phyloP scores from a whole-genome alignment of 2,888 invertebrate genomes.

The Eurois occulta region DNA sequence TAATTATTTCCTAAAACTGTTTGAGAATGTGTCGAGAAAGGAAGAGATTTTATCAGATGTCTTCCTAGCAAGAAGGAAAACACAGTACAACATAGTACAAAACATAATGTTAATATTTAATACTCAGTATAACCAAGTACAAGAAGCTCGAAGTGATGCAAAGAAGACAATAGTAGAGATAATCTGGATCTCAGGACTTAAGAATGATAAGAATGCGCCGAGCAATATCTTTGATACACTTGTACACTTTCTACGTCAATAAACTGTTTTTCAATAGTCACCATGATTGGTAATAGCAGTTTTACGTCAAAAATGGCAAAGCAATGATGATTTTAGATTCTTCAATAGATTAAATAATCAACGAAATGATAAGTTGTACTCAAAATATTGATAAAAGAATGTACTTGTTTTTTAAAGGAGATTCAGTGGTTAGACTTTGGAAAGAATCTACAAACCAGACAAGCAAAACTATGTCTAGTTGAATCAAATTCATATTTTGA shows the following conservation, averaged over 20 bases:
- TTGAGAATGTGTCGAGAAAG: constrained; percentile 7
- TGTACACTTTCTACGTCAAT: neutral
- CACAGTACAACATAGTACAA: neutral
- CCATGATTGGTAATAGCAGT: neutral
- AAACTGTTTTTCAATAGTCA: constrained; percentile 17
- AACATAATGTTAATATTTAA: neutral
- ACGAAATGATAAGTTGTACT: neutral
- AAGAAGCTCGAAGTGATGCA: neutral
- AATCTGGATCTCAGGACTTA: neutral
- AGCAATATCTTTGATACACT: neutral
- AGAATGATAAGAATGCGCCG: neutral
- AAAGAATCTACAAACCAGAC: neutral
- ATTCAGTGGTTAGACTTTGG: too few relatives aligned
- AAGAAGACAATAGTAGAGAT: neutral
- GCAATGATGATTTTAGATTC: neutral
- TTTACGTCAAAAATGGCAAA: neutral
- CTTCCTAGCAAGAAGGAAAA: constrained; percentile 1
- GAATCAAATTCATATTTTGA: neutral
- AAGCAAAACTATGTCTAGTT: neutral
- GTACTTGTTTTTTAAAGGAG: too few relatives aligned
- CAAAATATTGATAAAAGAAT: neutral
- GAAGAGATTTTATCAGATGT: constrained; percentile 9
- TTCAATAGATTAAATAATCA: constrained; percentile 6
- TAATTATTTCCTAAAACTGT: constrained; percentile 34
- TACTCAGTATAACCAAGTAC: neutral